These are phyloP conservation scores for Eupleurogrammus muticus DNA, from an alignment of 2,797 vertebrate genomes.

Conservation along the genomic window DNA sequence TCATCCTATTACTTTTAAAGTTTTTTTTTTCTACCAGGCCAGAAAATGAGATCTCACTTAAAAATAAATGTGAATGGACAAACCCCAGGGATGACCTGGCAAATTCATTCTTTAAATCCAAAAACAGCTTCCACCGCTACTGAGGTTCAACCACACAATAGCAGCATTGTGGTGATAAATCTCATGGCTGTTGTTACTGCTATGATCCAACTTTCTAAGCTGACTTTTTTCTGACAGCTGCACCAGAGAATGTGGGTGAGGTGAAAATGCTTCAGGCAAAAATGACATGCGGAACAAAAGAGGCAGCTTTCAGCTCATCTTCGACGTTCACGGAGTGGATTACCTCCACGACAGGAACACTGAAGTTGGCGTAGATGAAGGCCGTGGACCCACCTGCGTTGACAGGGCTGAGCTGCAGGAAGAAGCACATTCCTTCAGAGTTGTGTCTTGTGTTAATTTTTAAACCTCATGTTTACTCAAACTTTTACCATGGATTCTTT, in stretches of 20 bases:
- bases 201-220: conserved; percentile 29
- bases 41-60: conserved; percentile 34
- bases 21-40: conserved; percentile 12
- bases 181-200: conserved; percentile 22
- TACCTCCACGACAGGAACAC: conserved; percentile 92
- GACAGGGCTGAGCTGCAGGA: conserved; percentile 90
- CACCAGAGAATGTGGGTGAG: conserved; percentile 30
- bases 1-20: not conserved
- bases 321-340: conserved; percentile 37
- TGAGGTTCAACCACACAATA: conserved; percentile 30
- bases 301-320: conserved; percentile 13
- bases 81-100: conserved; percentile 25
- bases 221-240: conserved; percentile 61
- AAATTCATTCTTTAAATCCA: conserved; percentile 48
- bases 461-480: not conserved
- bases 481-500: conserved; percentile 20
- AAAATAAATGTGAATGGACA: conserved; percentile 44
- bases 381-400: conserved; percentile 93
- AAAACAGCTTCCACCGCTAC: conserved; percentile 17
- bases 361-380: conserved; percentile 95
- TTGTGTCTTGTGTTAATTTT: conserved; percentile 47
- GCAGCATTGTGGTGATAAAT: conserved; percentile 35
- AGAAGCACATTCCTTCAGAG: conserved; percentile 66
- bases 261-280: conserved; percentile 26
- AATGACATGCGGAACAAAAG: conserved; percentile 20